Evolutionary conservation across 2,113 vertebrate genomes (phyloP), one percentile per base, ranked within the genome.

Genomic region (Tretioscincus oriximinensis): DNA sequence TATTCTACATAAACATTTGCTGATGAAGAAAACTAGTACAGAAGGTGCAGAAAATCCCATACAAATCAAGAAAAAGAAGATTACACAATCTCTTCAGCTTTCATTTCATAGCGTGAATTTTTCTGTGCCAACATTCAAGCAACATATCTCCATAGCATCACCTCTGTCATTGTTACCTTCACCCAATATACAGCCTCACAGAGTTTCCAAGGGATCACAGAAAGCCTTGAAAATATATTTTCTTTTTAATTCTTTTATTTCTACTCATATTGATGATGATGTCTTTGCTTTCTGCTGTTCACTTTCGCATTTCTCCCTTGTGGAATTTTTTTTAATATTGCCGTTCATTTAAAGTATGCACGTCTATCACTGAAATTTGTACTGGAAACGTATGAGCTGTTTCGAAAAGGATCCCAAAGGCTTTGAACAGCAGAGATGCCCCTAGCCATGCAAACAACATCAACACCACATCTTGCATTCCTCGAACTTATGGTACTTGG

Each of bases 101-200:
- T 65, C 73, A 73, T 68, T 84, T 80, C 82, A 1, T 63, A 67
- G 83, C 49, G 2, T 66, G 35, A 41, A 60, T 20, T 83, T 9
- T 63, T 78, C 75, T 85, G 31, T 73, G 35, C 81, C 80, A 73
- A 85, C 65, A 73, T 76, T 84, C 80, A 54, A 90, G 45, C 81
- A 89, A 83, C 65, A 63, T 81, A 74, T 54, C 76, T 80, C 58
- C 81, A 60, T 76, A 75, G 24, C 73, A 80, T 80, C n/a, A 29
- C 88, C 78, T 86, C 80, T 86, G 80, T 89, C 81, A 76, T 86
- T 72, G 7, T 81, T 90, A 77, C 73, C 28, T 1, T 87, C 81
- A 49, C 86, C n/a, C 22, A 81, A 65, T 64, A 7, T 85, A 67
- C 35, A 41, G 35, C 81, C 90, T 86, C 76, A 29, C 58, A 28